phyloP scores from a whole-genome alignment of 2,797 vertebrate species.

The Brachymystax lenok region DNA sequence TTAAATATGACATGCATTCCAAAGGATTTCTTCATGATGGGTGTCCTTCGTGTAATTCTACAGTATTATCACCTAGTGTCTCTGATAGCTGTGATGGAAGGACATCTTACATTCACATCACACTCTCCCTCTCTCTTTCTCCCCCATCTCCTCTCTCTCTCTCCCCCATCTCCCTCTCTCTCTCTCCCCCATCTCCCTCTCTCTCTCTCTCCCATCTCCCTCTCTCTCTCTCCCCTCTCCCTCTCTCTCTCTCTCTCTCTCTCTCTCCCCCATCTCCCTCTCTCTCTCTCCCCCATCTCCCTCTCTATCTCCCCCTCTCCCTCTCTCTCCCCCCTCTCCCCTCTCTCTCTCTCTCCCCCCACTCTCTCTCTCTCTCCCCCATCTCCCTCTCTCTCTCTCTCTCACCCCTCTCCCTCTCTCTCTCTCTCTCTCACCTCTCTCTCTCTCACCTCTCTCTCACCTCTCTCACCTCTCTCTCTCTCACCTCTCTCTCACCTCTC shows the following conservation, averaged over 20 bases:
- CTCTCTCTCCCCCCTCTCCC: not conserved
- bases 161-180: not conserved
- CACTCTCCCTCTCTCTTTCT: not conserved
- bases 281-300: not conserved
- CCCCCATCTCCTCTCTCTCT: not conserved
- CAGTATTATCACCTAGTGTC: not conserved
- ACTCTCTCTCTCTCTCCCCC: no score
- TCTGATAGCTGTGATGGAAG: not conserved
- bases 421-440: not conserved
- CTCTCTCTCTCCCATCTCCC: no score
- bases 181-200: no score
- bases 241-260: no score
- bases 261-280: no score
- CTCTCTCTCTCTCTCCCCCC: constrained; percentile 2
- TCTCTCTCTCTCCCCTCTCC: not conserved
- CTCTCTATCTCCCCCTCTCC: no score
- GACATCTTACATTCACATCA: not conserved
- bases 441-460: no score
- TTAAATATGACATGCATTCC: no score
- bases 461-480: not conserved
- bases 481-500: not conserved
- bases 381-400: not conserved
- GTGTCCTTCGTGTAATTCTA: no score
- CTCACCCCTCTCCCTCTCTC: not conserved
- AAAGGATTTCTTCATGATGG: no score